Evolutionary conservation across 2,888 invertebrate genomes (phyloP).

Genomic region (Tillus elongatus): DNA sequence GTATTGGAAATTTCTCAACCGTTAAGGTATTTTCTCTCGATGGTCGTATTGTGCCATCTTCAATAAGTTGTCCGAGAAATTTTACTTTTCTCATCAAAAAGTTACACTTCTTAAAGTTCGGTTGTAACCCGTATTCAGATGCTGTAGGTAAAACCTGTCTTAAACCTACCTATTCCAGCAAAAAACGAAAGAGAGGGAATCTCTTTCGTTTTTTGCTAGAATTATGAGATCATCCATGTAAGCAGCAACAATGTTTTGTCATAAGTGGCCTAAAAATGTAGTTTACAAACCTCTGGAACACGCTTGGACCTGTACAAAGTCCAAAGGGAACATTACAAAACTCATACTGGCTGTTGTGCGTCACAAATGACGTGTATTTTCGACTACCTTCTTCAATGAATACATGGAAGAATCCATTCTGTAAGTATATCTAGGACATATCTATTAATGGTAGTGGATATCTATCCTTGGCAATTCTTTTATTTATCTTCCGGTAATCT

Average conservation of each 20-base stretch:
- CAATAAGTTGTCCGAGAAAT: constrained; percentile 21
- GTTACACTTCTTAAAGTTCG: constrained; percentile 33
- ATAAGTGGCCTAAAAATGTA: no score
- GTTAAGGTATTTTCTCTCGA: constrained; percentile 20
- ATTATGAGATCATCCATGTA: constrained; percentile 12
- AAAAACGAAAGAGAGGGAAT: no score
- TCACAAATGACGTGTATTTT: constrained; percentile 17
- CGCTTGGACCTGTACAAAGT: constrained; percentile 13
- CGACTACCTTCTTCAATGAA: constrained; percentile 10
- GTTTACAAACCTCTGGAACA: constrained; percentile 12
- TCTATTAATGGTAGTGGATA: constrained; percentile 13
- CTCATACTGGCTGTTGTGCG: constrained; percentile 14
- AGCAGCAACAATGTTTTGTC: constrained; percentile 7
- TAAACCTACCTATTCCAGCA: constrained; percentile 12
- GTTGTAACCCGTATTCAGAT: constrained; percentile 24
- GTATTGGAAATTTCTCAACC: constrained; percentile 24
- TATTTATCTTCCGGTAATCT: no score
- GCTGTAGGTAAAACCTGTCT: constrained; percentile 23
- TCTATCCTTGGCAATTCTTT: constrained; percentile 9
- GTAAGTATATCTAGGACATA: constrained; percentile 14
- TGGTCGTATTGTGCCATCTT: constrained; percentile 21
- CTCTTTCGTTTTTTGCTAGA: constrained; percentile 9
- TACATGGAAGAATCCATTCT: constrained; percentile 15
- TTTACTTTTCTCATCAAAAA: constrained; percentile 23
- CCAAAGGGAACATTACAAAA: constrained; percentile 12